Base-by-base conservation (phyloP, 2,888 invertebrate genomes). In the Argyresthia albistria region DNA sequence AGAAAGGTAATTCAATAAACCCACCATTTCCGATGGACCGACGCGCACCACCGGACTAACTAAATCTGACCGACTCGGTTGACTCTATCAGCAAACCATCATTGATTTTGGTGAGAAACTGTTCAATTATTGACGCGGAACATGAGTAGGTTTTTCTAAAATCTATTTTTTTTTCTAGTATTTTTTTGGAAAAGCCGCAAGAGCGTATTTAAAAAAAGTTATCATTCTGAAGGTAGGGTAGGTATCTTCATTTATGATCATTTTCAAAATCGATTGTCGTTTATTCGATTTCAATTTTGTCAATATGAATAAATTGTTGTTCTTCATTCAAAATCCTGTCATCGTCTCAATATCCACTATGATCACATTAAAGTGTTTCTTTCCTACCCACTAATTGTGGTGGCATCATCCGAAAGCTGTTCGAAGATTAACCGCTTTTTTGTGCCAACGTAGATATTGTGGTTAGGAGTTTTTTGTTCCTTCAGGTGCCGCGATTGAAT, bases 401-500 rank as follows among this genome's bases (percentile, higher is more conserved):
- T 69, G 55, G 58, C 61, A 59, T 60, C 58, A 54, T 52, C 57
- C 57, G 59, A 61, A 62, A 60, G 59, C 46, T 43, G 56, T 55
- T 48, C 50, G n/a, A 11, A 35, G 57, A 58, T 53, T 53, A 51
- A 45, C 45, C 54, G 47, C 50, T 59, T 61, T 60, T 61, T 61
- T 60, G 43, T 48, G 50, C 52, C 53, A 53, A 49, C 14, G 55
- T 54, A n/a, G n/a, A n/a, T n/a, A 51, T 58, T 65, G 65, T 57
- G 65, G 67, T 63, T 54, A 55, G 54, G 50, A 57, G 54, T 61
- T 73, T 73, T 72, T 71, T 72, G 59, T 62, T 53, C 46, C 54
- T 56, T 63, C 74, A 67, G 69, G 65, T 71, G 73, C 58, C 64
- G 55, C 67, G 68, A 69, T 70, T 68, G 66, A 65, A 63, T 62